Conservation (phyloP, 2,113 vertebrate genomes). For the Gadus chalcogrammus region DNA sequence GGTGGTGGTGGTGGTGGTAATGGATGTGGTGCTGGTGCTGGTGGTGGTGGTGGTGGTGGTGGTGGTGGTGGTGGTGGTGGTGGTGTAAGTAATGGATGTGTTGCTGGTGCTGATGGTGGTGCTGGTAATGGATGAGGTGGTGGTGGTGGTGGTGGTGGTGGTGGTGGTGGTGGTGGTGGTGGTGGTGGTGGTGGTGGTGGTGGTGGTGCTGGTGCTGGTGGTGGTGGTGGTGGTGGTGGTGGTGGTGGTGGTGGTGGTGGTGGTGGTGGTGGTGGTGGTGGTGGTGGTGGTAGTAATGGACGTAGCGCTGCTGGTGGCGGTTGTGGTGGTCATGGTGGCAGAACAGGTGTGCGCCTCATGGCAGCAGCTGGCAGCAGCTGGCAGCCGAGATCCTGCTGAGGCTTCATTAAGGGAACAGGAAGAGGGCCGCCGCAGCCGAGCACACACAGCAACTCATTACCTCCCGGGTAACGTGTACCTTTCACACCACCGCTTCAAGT, state of each 20-base stretch:
- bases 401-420: constrained; percentile 64
- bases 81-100: not conserved
- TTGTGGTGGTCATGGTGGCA: not conserved
- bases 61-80: no score
- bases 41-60: no score
- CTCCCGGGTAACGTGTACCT: constrained; percentile 52
- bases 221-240: not conserved
- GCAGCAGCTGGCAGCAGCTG: constrained; percentile 26
- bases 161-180: not conserved
- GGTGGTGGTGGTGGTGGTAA: not conserved
- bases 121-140: not conserved
- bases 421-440: constrained; percentile 52
- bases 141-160: no score
- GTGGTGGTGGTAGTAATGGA: not conserved
- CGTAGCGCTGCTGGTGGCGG: not conserved
- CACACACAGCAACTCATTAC: constrained; percentile 67
- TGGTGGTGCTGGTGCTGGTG: not conserved
- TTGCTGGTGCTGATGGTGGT: not conserved
- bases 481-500: constrained; percentile 64
- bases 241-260: not conserved
- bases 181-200: not conserved
- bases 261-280: not conserved
- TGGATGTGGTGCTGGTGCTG: not conserved
- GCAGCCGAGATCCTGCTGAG: constrained; percentile 40
- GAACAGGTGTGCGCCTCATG: constrained; percentile 32